phyloP scores from a whole-genome alignment of 2,113 vertebrate species.

The Hemichromis elongatus region DNA sequence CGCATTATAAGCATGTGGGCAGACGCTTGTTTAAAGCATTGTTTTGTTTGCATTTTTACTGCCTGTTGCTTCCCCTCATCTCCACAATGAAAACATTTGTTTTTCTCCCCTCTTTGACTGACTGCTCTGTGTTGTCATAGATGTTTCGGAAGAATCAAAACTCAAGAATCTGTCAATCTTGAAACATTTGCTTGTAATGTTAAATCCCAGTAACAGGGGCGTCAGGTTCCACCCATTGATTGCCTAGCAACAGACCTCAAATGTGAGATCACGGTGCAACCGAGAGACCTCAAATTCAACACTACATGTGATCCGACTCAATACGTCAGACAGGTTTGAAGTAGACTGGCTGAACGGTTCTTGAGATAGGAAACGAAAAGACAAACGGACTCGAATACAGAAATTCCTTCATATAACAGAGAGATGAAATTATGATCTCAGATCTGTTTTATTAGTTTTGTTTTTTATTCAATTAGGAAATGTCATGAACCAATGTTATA shows the following conservation, averaged over 20 bases:
- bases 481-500: neutral
- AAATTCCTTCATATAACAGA: neutral
- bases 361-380: neutral
- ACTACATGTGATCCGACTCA: rapidly evolving
- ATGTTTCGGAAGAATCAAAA: neutral
- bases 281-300: neutral
- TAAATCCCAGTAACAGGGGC: neutral
- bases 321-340: neutral
- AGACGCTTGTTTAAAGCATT: neutral
- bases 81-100: neutral
- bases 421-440: neutral
- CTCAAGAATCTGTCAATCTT: neutral
- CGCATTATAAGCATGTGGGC: rapidly evolving
- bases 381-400: neutral
- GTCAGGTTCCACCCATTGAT: neutral
- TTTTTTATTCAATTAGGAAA: neutral
- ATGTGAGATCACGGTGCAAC: neutral
- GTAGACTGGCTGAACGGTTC: rapidly evolving
- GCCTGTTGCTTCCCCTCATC: neutral
- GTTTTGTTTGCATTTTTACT: neutral
- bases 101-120: neutral
- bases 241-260: neutral
- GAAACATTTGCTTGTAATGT: neutral
- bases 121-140: neutral
- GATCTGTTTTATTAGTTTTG: neutral